Evolutionary conservation across 2,888 invertebrate genomes (phyloP), one percentile per base, ranked within the genome.

Genomic region (Rhamphomyia laevipes): DNA sequence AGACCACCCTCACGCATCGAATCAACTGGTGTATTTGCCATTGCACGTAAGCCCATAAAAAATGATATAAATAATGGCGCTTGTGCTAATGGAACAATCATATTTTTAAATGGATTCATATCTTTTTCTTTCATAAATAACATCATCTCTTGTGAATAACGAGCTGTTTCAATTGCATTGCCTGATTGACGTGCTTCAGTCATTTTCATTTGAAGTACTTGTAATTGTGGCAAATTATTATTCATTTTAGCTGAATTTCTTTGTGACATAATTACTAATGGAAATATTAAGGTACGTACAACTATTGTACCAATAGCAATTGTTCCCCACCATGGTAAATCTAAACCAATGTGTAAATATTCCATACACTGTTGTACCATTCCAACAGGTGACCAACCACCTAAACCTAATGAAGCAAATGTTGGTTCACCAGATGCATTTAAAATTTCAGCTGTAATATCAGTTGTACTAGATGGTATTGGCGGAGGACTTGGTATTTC

Each of bases 261-360:
- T 70, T 94, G 94, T 0, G 87, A 73, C 59, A 83, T 68, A 47
- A 97, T 77, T 0, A 94, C 86, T 48, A 96, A 67, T 0, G 95
- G 95, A 59, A 96, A 91, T 65, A 95, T 74, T 1, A 78, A 57
- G 1, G 81, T 61, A 60, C 96, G 78, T 1, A 94, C 79, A 30
- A 79, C 67, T 2, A 87, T 51, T 1, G 95, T 95, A n/a, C 86
- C 86, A 48, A 84, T 70, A 3, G 83, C 74, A 58, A 96, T 93
- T 12, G 88, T 74, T 35, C 77, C 81, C 93, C 95, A 97, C 97
- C 97, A 97, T 1, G 96, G 96, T 12, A 96, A 55, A 57, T 85
- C 89, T 12, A 78, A 68, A 0, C 75, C 70, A n/a, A 87, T 77
- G 64, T 97, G 96, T 37, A 94, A 58, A 60, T 74, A 84, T 68